phyloP scores from a whole-genome alignment of 2,888 invertebrate species.

The Rotaria macrura region DNA sequence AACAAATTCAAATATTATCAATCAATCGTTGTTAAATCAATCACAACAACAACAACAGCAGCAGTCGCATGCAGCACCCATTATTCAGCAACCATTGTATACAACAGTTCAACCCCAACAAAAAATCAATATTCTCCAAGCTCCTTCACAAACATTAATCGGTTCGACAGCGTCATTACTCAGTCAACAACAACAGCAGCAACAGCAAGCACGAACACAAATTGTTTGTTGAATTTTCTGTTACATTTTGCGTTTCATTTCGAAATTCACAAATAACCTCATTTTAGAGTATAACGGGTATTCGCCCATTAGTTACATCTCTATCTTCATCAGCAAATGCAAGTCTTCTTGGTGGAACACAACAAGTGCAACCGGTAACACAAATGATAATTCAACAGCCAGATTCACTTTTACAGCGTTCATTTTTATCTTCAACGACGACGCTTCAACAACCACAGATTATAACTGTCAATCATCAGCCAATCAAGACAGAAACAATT shows the following conservation, averaged over 20 bases:
- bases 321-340: neutral
- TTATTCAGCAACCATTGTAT: slow-evolving; percentile 1
- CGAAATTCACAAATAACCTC: neutral
- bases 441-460: neutral
- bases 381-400: neutral
- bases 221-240: neutral
- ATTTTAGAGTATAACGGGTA: neutral
- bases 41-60: neutral
- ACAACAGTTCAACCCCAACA: neutral
- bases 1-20: neutral
- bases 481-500: neutral
- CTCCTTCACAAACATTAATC: neutral
- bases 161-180: neutral
- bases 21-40: neutral
- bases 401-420: neutral
- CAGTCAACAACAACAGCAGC: neutral
- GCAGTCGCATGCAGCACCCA: neutral
- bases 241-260: neutral
- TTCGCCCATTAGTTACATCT: neutral
- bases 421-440: neutral
- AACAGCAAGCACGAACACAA: neutral
- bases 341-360: neutral
- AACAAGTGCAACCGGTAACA: neutral
- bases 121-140: neutral
- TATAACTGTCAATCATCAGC: neutral